Base-by-base conservation (phyloP, 2,113 vertebrate species). In the Peucedramus taeniatus region DNA sequence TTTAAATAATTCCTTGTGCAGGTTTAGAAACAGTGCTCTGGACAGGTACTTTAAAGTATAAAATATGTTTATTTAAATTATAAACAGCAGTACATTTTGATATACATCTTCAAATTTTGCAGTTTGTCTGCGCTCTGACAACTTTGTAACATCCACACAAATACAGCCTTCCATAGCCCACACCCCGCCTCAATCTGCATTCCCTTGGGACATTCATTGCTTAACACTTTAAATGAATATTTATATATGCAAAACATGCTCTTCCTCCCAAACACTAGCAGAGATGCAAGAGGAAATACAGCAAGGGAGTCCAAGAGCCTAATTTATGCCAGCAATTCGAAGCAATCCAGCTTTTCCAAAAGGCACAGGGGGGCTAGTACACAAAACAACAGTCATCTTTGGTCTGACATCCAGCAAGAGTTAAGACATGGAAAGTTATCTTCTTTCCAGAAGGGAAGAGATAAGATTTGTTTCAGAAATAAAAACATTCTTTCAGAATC, bases 31-130 rank as follows among this genome's bases (percentile, higher is more conserved):
- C 51, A 97, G 68, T 31, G 60, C 51, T 95, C 91, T 59, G 59
- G 84, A 97, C 87, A 98, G 94, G 47, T 80, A 81, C 70, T 78
- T 95, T 66, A 44, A 82, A 86, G 92, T 81, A 97, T 72, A 97
- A 97, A 97, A 96, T 61, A 82, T 1, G 71, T 98, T 98, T 98
- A 98, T 98, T 98, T 98, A 83, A 90, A 86, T 95, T 94, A 94
- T 70, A 96, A 79, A 93, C 72, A 96, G 89, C 64, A 89, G 39
- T 92, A 97, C 90, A 96, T 79, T 93, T 90, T 50, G 72, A 89
- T 15, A 84, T 2, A 91, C 53, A 91, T 77, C 92, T 96, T 92
- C 61, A 53, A 33, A 59, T 60, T 66, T 45, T 77, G 71, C 75
- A 93, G 88, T 92, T 76, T 75, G 31, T 90, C 56, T 64, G 70